Conservation (phyloP, 2,113 vertebrate species). For the Brachirus orientalis region DNA sequence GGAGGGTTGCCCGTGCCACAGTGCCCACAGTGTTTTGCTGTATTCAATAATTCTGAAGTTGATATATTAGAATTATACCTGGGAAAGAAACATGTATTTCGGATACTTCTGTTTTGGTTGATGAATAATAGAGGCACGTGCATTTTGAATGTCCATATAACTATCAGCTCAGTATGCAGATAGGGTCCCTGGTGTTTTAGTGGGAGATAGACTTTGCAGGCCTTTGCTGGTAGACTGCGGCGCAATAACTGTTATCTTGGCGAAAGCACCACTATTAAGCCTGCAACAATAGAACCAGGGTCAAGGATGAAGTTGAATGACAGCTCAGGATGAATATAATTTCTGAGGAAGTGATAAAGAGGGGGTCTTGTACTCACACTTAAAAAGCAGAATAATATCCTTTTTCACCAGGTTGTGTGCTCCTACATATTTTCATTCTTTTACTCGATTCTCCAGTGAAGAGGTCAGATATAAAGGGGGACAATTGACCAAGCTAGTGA, state of each 20-base stretch:
- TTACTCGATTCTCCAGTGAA: constrained; percentile 62
- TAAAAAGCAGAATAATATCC: constrained; percentile 74
- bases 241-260: constrained; percentile 75
- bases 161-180: constrained; percentile 67
- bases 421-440: constrained; percentile 72
- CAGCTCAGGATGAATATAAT: constrained; percentile 77
- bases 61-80: constrained; percentile 30
- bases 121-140: constrained; percentile 52
- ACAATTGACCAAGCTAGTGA: constrained; percentile 73
- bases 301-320: constrained; percentile 83
- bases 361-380: constrained; percentile 57
- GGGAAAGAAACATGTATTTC: constrained; percentile 47
- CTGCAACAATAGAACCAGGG: constrained; percentile 72
- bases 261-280: constrained; percentile 70
- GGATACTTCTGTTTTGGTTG: constrained; percentile 50
- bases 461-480: constrained; percentile 75
- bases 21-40: constrained; percentile 11
- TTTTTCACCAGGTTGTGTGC: constrained; percentile 56
- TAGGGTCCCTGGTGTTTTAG: constrained; percentile 65
- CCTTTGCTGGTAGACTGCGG: constrained; percentile 60
- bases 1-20: constrained; percentile 12
- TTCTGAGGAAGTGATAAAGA: constrained; percentile 73
- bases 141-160: constrained; percentile 61
- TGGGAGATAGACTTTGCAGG: constrained; percentile 52
- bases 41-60: no score